phyloP scores from a whole-genome alignment of 2,797 vertebrate genomes.

The Euthynnus affinis region DNA sequence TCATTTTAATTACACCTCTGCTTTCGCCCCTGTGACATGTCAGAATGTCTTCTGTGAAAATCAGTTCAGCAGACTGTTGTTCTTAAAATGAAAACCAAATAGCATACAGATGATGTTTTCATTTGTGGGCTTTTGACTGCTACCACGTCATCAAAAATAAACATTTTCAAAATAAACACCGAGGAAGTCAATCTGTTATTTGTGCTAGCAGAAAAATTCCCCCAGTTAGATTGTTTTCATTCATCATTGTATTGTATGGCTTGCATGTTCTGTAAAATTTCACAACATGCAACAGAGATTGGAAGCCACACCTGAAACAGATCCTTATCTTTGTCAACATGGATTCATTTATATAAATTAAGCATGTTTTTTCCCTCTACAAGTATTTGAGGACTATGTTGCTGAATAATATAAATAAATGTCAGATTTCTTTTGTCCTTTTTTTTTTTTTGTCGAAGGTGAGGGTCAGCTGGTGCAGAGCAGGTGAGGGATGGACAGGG shows the following conservation, averaged over 20 bases:
- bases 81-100: no score
- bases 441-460: no score
- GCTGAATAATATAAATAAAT: no score
- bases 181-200: not conserved
- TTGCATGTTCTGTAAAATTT: conserved; percentile 31
- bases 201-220: conserved; percentile 7
- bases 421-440: no score
- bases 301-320: conserved; percentile 24
- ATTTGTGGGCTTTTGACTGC: not conserved
- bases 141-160: no score
- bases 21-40: no score
- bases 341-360: not conserved
- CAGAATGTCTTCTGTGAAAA: no score
- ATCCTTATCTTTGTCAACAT: not conserved
- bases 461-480: no score
- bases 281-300: conserved; percentile 18
- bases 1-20: no score
- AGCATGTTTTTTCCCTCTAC: not conserved
- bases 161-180: not conserved
- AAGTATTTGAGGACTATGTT: not conserved
- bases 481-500: no score
- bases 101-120: not conserved
- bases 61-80: no score
- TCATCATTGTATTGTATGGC: conserved; percentile 5
- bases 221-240: not conserved